Evolutionary conservation across 2,888 invertebrate genomes (phyloP), one percentile per base, ranked within the genome.

Genomic region (Hirtodrosophila duncani): DNA sequence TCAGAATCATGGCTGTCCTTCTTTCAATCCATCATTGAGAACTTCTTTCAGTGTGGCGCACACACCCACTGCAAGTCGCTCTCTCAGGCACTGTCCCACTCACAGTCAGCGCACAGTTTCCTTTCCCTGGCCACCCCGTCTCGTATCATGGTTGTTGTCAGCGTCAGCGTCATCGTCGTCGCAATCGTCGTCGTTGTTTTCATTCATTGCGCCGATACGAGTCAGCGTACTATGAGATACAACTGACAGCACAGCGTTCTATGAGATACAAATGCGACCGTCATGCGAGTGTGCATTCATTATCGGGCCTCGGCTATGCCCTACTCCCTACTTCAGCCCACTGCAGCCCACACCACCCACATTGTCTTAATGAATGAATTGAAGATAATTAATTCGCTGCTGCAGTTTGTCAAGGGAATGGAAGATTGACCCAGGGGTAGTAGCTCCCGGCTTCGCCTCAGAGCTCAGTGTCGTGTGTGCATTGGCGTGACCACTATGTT

Each of bases 301-400:
- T 80, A 81, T 72, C 68, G 44, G 27, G 24, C 41, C 30, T 33
- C n/a, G n/a, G n/a, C n/a, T 30, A 24, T 20, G 34, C 20, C 44
- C 42, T 42, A 20, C 55, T 34, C 36, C 31, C 16, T 14, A 8
- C 16, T 43, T 31, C 18, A 13, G 24, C 30, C 36, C n/a, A 31
- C 30, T 16, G 10, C n/a, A 11, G 9, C 24, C 43, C 31, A 11
- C 24, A n/a, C 30, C 24, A 26, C 55, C 63, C 71, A 64, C 80
- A 63, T 52, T 64, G 61, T 71, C 77, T 80, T 77, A 78, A 80
- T 78, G 78, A 78, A 78, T 81, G 82, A 78, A 81, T 71, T 81
- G 64, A 71, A 80, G 77, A 77, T 81, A 78, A 78, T 78, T 81
- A 78, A 81, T 71, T 81, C 71, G 63, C 37, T 44, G 58, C 68